These are phyloP conservation scores for Anarhynchus alexandrinus DNA, from an alignment of 2,113 vertebrate genomes.

Conservation along the genomic window DNA sequence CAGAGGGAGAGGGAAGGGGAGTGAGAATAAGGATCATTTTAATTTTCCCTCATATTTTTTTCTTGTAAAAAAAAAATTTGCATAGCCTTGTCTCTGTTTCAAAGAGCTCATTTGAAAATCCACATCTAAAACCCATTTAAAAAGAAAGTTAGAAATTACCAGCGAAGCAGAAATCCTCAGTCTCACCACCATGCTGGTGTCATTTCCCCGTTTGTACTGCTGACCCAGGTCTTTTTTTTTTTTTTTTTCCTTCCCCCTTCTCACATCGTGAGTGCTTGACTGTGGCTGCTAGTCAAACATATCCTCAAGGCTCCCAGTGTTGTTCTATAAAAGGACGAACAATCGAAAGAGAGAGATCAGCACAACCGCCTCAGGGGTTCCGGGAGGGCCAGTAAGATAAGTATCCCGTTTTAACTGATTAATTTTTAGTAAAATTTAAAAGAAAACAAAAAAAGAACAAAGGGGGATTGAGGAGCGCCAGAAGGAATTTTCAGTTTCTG, in stretches of 20 bases:
- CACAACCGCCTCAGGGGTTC: neutral
- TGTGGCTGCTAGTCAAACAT: neutral
- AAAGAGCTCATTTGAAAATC: conserved; percentile 48
- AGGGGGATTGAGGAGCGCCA: neutral
- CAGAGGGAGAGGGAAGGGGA: neutral
- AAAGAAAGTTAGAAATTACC: conserved; percentile 24
- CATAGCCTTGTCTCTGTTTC: neutral
- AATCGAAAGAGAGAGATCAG: neutral
- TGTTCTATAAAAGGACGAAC: conserved; percentile 6
- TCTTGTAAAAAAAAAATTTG: neutral
- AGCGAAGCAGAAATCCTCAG: conserved; percentile 52
- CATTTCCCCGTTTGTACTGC: neutral
- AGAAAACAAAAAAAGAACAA: neutral
- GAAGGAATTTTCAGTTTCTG: neutral
- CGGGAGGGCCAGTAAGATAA: neutral
- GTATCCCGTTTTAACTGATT: neutral
- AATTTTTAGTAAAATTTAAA: neutral
- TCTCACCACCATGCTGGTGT: conserved; percentile 14
- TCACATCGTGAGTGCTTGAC: neutral
- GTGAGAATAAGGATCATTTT: neutral
- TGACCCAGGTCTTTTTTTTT: neutral
- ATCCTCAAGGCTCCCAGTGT: neutral
- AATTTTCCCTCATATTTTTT: neutral
- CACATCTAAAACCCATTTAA: neutral
- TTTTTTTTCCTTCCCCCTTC: neutral